Base-by-base conservation (phyloP, 2,113 vertebrate genomes). In the Aix galericulata region DNA sequence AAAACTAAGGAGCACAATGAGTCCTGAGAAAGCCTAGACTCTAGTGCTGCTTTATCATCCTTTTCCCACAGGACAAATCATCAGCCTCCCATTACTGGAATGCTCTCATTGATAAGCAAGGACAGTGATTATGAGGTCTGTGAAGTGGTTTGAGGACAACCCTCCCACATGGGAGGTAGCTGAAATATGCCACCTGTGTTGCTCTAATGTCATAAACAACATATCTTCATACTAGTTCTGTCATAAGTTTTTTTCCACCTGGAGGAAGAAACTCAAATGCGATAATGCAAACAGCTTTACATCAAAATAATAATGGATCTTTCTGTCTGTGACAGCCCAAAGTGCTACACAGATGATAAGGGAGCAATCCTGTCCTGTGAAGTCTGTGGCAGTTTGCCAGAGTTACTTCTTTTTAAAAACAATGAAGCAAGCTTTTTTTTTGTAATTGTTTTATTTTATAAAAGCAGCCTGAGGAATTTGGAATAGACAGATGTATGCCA, bases 91-190 rank as follows among this genome's bases (percentile, higher is more conserved):
- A 5, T 36, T 68, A 40, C 14, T 69, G 21, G 6, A 18, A 7
- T 29, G 10, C 7, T 92, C 31, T 59, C 29, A 25, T 13, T 48
- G 59, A 75, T 46, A 44, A 92, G 17, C 53, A 75, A 92, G 29
- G 29, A 78, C 17, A 46, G 13, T 4, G 53, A 2, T 36, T 67
- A 36, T 72, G 58, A 82, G 17, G 73, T 10, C 26, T 87, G 48
- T 72, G 40, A 87, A 73, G 27, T 14, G 48, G 2, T 22, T 73
- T 86, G 48, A 89, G 81, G 27, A 48, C 46, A 48, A 48, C 20
- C 46, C 40, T 59, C 8, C 11, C 40, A 44, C 18, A 55, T 0
- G 0, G 62, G 59, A 94, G 50, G 48, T 0, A n/a, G 13, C 11
- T 38, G 14, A 73, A 88, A 93, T 94, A 82, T 34, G 16, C 16